Percentiles rank a stretch among this genome's conserved stretches.
Conservation (phyloP, 2,797 vertebrate genomes). For the Rhinichthys osculus region DNA sequence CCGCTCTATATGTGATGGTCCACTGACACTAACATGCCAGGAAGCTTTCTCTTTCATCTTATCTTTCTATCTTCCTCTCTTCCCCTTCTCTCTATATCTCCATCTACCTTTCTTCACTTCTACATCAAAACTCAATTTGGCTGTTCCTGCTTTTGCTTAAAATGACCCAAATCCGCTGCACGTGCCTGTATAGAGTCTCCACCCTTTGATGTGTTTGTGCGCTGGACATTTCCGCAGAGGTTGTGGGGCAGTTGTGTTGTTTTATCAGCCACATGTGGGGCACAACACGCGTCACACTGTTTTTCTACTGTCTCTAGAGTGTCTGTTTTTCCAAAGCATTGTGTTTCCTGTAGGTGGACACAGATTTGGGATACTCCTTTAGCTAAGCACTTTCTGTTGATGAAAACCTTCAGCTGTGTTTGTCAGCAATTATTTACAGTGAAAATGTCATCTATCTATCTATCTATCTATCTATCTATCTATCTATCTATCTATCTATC, state of each 20-base stretch:
- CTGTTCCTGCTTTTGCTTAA: constrained; percentile 14
- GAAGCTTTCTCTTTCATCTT: constrained; percentile 68
- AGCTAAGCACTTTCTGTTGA: background rate
- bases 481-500: background rate
- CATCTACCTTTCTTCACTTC: constrained; percentile 25
- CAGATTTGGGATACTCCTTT: constrained; percentile 11
- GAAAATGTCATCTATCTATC: background rate
- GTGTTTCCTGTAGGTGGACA: constrained; percentile 45
- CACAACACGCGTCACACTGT: constrained; percentile 40
- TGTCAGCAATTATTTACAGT: background rate
- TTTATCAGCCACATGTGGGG: constrained; percentile 42
- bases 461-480: background rate
- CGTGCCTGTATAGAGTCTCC: constrained; percentile 21
- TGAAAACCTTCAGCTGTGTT: background rate
- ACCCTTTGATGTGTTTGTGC: constrained; percentile 32
- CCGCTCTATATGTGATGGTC: constrained; percentile 79
- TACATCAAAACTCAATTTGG: constrained; percentile 22
- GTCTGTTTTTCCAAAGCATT: constrained; percentile 47
- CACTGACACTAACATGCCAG: constrained; percentile 65
- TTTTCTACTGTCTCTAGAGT: constrained; percentile 29
- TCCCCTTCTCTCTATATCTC: constrained; percentile 31
- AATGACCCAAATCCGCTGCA: constrained; percentile 4
- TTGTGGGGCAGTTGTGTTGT: constrained; percentile 25
- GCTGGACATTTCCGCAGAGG: constrained; percentile 30
- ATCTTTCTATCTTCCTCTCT: constrained; percentile 37